Conservation (phyloP, 2,113 vertebrate genomes). For the Myrmophylax atrothorax region DNA sequence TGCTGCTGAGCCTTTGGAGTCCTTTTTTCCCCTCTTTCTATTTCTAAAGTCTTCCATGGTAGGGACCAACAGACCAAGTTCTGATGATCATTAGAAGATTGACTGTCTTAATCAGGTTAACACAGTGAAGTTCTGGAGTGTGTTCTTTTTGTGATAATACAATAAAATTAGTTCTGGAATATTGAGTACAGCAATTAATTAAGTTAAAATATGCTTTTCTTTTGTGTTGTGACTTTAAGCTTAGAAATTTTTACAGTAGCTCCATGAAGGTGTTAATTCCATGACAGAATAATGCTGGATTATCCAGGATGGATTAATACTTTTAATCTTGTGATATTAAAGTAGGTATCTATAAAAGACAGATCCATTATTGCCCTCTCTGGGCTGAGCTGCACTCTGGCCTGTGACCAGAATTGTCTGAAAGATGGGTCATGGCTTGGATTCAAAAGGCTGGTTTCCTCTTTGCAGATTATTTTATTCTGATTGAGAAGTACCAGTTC, state of each 20-base stretch:
- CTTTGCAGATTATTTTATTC: slow-evolving; percentile 84
- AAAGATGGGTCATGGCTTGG: neutral
- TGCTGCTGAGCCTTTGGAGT: neutral
- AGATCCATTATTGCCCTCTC: neutral
- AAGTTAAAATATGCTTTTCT: neutral
- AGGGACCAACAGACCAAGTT: neutral
- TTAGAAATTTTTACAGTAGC: neutral
- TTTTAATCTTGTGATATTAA: neutral
- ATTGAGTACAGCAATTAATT: neutral
- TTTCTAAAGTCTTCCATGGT: neutral
- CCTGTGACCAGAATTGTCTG: neutral
- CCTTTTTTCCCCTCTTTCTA: too few species aligned
- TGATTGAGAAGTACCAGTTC: slow-evolving; percentile 86
- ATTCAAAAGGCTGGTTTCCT: slow-evolving; percentile 4
- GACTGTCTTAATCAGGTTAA: neutral
- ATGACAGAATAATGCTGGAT: neutral
- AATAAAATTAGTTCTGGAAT: neutral
- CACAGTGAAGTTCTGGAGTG: neutral
- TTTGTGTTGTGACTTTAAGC: neutral
- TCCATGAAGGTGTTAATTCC: neutral
- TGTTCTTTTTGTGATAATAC: neutral
- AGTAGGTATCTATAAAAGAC: neutral
- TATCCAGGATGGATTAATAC: neutral
- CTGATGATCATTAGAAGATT: neutral
- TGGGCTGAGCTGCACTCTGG: neutral